Percentiles rank a stretch among this genome's conserved stretches.
Conservation (phyloP, 1,140 invertebrate species). For the Pemphigus obesinymphae region DNA sequence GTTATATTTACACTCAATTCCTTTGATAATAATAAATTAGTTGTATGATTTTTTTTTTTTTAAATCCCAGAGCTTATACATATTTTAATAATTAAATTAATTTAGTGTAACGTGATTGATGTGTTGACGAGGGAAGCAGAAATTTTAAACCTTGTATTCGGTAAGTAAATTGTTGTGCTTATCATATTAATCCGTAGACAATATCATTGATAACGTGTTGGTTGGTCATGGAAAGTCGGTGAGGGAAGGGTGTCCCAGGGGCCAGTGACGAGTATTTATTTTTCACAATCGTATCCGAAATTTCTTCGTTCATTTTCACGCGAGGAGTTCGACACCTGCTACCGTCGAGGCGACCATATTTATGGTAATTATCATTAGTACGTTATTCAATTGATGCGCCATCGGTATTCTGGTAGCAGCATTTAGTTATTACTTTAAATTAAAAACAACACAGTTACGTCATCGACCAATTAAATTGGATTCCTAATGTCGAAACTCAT, state of each 20-base stretch:
- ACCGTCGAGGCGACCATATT: neutral
- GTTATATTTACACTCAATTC: slow-evolving; percentile 10
- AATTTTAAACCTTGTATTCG: neutral
- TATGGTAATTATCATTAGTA: slow-evolving; percentile 32
- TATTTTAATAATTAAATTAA: neutral
- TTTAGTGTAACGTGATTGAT: neutral
- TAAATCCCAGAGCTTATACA: neutral
- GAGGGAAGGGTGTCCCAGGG: slow-evolving; percentile 36
- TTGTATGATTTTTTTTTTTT: neutral
- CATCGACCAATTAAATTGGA: slow-evolving; percentile 13
- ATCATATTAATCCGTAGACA: no score
- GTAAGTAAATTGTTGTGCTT: neutral
- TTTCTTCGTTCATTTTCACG: slow-evolving; percentile 19
- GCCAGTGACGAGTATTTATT: slow-evolving; percentile 41
- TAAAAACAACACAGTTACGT: slow-evolving; percentile 29
- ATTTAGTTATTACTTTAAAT: neutral
- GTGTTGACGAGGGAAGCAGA: neutral
- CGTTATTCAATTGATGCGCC: neutral
- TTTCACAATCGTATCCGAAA: slow-evolving; percentile 17
- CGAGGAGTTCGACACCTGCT: neutral
- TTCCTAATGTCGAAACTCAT: neutral
- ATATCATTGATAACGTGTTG: neutral
- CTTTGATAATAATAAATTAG: neutral
- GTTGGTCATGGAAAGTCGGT: neutral
- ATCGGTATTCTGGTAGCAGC: neutral